These are phyloP conservation scores for Channa striata DNA, from an alignment of 2,797 vertebrate species.

Conservation along the genomic window DNA sequence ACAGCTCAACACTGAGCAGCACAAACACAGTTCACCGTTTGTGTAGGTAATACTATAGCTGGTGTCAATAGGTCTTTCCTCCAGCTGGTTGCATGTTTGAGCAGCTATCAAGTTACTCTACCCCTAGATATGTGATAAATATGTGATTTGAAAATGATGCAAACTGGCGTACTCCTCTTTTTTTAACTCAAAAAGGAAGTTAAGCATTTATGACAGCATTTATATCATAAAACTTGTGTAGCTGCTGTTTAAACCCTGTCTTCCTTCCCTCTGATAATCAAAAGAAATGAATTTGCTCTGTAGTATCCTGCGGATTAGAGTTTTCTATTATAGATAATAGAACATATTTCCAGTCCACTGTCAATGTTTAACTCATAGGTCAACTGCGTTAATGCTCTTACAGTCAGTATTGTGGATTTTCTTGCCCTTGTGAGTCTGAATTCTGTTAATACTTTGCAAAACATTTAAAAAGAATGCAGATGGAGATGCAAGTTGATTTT, in stretches of 20 bases:
- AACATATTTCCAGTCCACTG: background rate
- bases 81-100: constrained; percentile 3
- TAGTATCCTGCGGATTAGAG: background rate
- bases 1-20: background rate
- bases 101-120: constrained; percentile 5
- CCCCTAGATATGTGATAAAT: background rate
- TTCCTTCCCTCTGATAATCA: constrained; percentile 8
- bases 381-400: background rate
- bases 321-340: constrained; percentile 13
- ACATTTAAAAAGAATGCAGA: background rate
- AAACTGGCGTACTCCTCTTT: background rate
- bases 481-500: background rate
- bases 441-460: constrained; percentile 10
- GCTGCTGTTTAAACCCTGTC: background rate
- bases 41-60: background rate
- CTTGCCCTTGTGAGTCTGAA: background rate
- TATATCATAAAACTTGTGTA: constrained; percentile 25
- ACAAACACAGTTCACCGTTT: background rate
- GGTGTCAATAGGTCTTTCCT: background rate
- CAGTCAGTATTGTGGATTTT: background rate
- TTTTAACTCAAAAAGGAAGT: constrained; percentile 45
- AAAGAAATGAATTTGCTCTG: constrained; percentile 6
- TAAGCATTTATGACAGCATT: constrained; percentile 19
- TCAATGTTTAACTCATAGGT: constrained; percentile 10
- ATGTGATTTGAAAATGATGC: background rate